phyloP scores from a whole-genome alignment of 2,888 invertebrate genomes.

The Tortricodes alternella region DNA sequence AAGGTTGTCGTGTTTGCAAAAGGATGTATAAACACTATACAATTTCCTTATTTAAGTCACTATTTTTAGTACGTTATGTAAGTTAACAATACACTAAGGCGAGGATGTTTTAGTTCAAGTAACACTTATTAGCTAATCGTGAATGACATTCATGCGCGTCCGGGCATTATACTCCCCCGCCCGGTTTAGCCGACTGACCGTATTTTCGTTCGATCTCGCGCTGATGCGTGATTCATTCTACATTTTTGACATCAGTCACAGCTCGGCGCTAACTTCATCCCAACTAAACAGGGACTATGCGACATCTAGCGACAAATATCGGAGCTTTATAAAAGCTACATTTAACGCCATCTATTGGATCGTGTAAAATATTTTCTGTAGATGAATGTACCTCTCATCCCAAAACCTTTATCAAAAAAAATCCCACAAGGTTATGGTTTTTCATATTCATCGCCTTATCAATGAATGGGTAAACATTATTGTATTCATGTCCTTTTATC shows the following conservation, averaged over 20 bases:
- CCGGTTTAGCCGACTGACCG: constrained; percentile 36
- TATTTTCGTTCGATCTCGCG: constrained; percentile 36
- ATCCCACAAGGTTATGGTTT: too few relatives aligned
- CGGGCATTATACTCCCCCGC: constrained; percentile 42
- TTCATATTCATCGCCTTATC: too few relatives aligned
- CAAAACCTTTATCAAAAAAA: too few relatives aligned
- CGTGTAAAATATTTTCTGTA: too few relatives aligned
- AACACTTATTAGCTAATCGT: constrained; percentile 49
- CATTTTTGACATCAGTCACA: constrained; percentile 41
- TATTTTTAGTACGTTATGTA: constrained; percentile 41
- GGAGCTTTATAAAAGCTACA: constrained; percentile 15
- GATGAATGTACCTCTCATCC: too few relatives aligned
- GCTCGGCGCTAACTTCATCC: constrained; percentile 44
- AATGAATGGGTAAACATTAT: too few relatives aligned
- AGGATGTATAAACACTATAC: constrained; percentile 22
- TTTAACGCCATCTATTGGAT: constrained; percentile 22
- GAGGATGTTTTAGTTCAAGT: constrained; percentile 48
- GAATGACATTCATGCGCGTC: constrained; percentile 40
- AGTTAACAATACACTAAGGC: constrained; percentile 32
- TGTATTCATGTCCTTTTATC: too few relatives aligned
- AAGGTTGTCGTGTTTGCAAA: constrained; percentile 36
- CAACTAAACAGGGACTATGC: constrained; percentile 27
- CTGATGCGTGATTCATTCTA: constrained; percentile 49
- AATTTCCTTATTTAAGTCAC: constrained; percentile 39
- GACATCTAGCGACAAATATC: constrained; percentile 41